These are phyloP conservation scores for Mormyrops attenuatus DNA, from an alignment of 2,797 vertebrate species.

Conservation along the genomic window DNA sequence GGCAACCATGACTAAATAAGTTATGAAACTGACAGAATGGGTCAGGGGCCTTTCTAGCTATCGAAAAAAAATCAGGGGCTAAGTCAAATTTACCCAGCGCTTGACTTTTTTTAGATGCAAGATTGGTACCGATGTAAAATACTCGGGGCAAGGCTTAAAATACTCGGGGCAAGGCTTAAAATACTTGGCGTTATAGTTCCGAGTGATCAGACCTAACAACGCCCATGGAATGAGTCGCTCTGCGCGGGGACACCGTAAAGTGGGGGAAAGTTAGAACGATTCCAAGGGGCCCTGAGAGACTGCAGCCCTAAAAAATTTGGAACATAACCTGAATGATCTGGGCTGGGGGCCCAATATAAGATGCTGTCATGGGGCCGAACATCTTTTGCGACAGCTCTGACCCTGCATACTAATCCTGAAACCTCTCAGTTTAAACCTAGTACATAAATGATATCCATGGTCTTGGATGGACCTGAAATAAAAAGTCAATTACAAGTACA, in stretches of 20 bases:
- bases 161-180: neutral
- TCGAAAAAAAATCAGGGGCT: neutral
- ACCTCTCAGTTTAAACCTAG: neutral
- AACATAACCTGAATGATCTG: neutral
- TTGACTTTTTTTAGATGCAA: neutral
- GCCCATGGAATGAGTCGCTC: neutral
- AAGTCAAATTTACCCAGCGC: neutral
- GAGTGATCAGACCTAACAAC: neutral
- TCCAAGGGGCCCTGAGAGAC: neutral
- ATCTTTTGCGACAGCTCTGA: neutral
- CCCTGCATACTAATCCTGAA: neutral
- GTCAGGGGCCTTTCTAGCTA: neutral
- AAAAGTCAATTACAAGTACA: neutral
- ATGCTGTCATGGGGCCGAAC: neutral
- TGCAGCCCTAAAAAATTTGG: neutral
- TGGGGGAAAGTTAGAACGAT: neutral
- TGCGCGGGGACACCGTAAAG: neutral
- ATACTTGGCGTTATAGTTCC: neutral
- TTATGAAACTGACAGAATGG: neutral
- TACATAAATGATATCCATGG: neutral
- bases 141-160: neutral
- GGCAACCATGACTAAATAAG: neutral
- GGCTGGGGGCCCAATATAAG: neutral
- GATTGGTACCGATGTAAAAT: neutral
- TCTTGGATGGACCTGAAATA: neutral